Base-by-base conservation (phyloP, 2,888 invertebrate genomes). In the Drosophila antonietae region DNA sequence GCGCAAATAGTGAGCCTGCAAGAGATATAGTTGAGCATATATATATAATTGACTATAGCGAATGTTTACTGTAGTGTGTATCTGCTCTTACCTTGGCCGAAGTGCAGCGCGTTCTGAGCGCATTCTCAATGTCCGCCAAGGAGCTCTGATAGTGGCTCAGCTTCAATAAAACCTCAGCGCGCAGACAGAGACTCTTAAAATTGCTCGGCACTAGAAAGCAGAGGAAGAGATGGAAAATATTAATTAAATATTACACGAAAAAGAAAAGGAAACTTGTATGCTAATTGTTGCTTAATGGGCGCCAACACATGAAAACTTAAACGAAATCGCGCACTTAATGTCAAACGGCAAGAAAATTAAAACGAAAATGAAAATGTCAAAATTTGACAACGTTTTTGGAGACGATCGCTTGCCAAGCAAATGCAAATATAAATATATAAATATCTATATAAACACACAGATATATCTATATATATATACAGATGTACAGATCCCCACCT, bases 121-220 rank as follows among this genome's bases (percentile, higher is more conserved):
- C 95, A 77, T 93, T 93, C 83, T 95, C 95, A 72, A 96, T 95
- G 91, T 96, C 95, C 63, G 93, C 93, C 69, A 96, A 92, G 31
- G 96, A 95, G 80, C 95, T 95, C 86, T 94, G 94, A 82, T 93
- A 94, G 84, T 94, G 93, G 78, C 94, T 95, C 78, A 95, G 92
- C 74, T 94, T 93, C 68, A 94, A 93, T 74, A 95, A 93, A 47
- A 95, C 95, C 91, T 95, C 94, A 23, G 95, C 95, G 71, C 95
- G 93, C 90, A 95, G 94, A 81, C 95, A 94, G 52, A 95, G 93
- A 73, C 95, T 93, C 79, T 95, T 93, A 80, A 95, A 95, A 90
- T 95, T 95, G 73, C 93, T 93, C 44, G 95, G 95, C 80, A 93
- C 96, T 96, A 80, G 76, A 28, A 53, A 52, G n/a, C 37, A 52